Conservation (phyloP, 2,888 invertebrate genomes). For the Prosapia bicincta region DNA sequence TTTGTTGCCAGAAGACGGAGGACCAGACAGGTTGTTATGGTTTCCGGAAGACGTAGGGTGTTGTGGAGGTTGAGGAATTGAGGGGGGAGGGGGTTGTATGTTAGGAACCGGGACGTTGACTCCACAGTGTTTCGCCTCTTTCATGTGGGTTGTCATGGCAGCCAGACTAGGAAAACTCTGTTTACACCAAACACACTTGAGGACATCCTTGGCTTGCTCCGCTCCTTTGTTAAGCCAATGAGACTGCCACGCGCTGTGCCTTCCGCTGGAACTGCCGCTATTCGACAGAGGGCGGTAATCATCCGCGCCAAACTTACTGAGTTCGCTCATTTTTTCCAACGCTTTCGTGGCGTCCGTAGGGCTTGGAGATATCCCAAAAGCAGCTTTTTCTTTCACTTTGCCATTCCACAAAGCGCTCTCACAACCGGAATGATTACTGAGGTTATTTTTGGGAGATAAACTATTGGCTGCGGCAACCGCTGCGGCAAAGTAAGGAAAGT, state of each 20-base stretch:
- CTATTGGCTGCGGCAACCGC: slow-evolving; percentile 54
- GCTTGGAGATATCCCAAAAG: slow-evolving; percentile 37
- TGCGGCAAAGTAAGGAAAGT: slow-evolving; percentile 78
- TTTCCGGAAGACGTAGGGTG: slow-evolving; percentile 37
- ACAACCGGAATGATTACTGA: slow-evolving; percentile 39
- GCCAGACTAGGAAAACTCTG: slow-evolving; percentile 94
- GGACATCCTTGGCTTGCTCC: slow-evolving; percentile 91
- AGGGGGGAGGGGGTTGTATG: slow-evolving; percentile 54
- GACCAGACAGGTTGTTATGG: slow-evolving; percentile 31
- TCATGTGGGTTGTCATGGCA: slow-evolving; percentile 95
- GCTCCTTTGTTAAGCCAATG: slow-evolving; percentile 97
- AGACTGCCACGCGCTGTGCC: slow-evolving; percentile 93
- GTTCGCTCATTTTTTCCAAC: slow-evolving; percentile 86
- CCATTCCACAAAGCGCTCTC: slow-evolving; percentile 64
- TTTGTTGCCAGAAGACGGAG: slow-evolving; percentile 45
- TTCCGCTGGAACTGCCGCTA: slow-evolving; percentile 58
- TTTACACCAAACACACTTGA: slow-evolving; percentile 98
- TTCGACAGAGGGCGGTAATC: slow-evolving; percentile 57
- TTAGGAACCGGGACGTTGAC: slow-evolving; percentile 76
- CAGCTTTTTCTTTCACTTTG: slow-evolving; percentile 58
- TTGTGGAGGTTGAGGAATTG: slow-evolving; percentile 51
- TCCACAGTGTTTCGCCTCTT: slow-evolving; percentile 95
- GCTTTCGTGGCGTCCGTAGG: slow-evolving; percentile 85
- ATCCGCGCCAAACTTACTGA: slow-evolving; percentile 79
- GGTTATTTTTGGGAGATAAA: slow-evolving; percentile 64